Conservation (phyloP, 2,888 invertebrate species). For the Rhagium mordax region DNA sequence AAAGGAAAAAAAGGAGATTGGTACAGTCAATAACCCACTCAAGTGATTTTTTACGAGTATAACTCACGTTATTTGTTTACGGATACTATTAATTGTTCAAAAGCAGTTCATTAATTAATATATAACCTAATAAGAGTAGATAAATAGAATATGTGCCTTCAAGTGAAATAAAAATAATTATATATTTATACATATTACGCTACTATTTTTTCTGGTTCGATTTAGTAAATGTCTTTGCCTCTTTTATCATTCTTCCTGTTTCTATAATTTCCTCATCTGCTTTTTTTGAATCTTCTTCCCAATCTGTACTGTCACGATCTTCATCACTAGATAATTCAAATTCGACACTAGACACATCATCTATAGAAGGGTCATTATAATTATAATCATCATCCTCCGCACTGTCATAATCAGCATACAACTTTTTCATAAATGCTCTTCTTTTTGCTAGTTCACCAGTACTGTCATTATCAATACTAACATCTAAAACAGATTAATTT, state of each 20-base stretch:
- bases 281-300: conserved; percentile 50
- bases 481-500: conserved; percentile 12
- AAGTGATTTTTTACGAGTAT: no score
- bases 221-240: no score
- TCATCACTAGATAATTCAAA: conserved; percentile 44
- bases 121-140: no score
- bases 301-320: conserved; percentile 45
- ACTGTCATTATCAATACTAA: neutral
- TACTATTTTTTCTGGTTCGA: conserved; percentile 24
- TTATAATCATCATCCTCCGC: conserved; percentile 50
- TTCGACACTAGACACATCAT: conserved; percentile 52
- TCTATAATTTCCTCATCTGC: conserved; percentile 45
- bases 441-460: neutral
- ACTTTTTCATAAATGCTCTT: neutral
- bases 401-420: conserved; percentile 26
- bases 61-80: no score
- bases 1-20: no score
- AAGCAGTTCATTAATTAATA: no score
- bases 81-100: no score
- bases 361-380: conserved; percentile 50
- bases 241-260: conserved; percentile 43
- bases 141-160: no score
- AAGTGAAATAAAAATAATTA: no score
- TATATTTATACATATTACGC: no score
- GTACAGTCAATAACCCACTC: no score